These are phyloP conservation scores for Metaphire vulgaris DNA, from an alignment of 1,140 invertebrate species.

Conservation along the genomic window DNA sequence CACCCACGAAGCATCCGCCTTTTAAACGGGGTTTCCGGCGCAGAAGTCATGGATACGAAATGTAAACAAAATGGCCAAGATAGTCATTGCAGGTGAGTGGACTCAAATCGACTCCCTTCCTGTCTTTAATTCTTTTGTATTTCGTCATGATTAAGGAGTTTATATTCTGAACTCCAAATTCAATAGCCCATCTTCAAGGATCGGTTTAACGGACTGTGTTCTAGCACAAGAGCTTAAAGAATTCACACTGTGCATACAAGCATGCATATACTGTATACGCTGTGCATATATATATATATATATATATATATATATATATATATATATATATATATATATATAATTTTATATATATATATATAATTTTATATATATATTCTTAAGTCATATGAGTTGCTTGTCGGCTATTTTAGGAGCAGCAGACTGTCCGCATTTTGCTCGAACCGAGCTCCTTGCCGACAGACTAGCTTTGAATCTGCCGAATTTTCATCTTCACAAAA, in stretches of 20 bases:
- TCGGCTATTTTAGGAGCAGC: constrained; percentile 43
- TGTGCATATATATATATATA: not conserved
- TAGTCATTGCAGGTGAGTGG: not conserved
- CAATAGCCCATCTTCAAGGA: not conserved
- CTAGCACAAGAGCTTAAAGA: no score
- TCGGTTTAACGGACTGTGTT: no score
- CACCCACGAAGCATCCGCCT: no score
- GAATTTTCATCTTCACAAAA: constrained; percentile 50
- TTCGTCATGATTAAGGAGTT: not conserved
- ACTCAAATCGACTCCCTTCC: not conserved
- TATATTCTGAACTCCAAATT: not conserved
- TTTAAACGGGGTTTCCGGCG: no score
- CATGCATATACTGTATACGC: not conserved
- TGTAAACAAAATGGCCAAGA: not conserved
- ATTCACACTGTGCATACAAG: no score
- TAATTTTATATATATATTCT: not conserved
- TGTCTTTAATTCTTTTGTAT: not conserved
- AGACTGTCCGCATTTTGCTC: constrained; percentile 51
- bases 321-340: not conserved
- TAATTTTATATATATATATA: not conserved
- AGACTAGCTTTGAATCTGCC: constrained; percentile 44
- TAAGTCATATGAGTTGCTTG: no score
- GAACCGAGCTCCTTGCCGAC: constrained; percentile 48
- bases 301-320: not conserved
- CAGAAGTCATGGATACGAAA: not conserved